Evolutionary conservation across 2,113 vertebrate genomes (phyloP).

Genomic region (Ursus arctos): DNA sequence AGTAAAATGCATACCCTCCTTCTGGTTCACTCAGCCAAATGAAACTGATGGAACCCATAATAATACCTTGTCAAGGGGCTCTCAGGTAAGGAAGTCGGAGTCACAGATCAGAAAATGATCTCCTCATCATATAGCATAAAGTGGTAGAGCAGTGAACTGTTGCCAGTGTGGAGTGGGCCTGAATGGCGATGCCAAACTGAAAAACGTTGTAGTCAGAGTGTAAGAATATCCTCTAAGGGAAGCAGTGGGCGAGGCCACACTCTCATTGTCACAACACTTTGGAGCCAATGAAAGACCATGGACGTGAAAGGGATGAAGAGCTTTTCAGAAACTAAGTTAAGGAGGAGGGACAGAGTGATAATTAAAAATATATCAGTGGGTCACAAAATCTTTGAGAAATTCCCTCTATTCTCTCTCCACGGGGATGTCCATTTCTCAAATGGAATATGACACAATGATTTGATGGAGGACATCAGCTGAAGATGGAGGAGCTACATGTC

Average conservation of each 20-base stretch:
- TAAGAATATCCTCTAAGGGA: background rate
- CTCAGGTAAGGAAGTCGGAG: background rate
- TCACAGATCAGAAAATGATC: background rate
- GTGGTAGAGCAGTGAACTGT: background rate
- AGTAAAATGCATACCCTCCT: background rate
- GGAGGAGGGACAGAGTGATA: background rate
- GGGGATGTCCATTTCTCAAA: background rate
- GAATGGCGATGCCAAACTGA: too few relatives aligned
- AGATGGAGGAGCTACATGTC: background rate
- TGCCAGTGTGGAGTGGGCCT: background rate
- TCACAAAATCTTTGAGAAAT: background rate
- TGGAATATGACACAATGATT: background rate
- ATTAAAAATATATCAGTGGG: background rate
- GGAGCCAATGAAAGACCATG: background rate
- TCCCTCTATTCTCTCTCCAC: background rate
- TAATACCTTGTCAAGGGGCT: too few relatives aligned
- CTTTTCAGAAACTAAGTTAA: background rate
- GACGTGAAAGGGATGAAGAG: background rate
- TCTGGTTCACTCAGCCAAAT: background rate
- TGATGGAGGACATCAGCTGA: background rate
- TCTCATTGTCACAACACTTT: background rate
- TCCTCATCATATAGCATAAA: background rate
- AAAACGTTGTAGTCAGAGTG: too few relatives aligned
- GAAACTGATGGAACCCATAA: background rate
- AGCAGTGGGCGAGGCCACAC: background rate